These are phyloP conservation scores for Eulemur coronatus DNA, from an alignment of 2,797 vertebrate genomes.

Conservation along the genomic window DNA sequence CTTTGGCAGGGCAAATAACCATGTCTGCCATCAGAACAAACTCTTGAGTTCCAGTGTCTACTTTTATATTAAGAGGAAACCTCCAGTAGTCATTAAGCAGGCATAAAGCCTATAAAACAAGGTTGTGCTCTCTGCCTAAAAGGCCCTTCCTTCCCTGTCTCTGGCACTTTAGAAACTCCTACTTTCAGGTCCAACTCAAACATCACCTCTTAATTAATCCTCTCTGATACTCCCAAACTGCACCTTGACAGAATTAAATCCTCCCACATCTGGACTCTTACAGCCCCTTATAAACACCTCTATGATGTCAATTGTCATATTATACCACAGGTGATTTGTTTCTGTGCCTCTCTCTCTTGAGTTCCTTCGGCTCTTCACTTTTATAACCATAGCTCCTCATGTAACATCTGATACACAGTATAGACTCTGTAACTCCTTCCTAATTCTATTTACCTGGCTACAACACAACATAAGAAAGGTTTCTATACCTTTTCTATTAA, in stretches of 20 bases:
- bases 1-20: constrained; percentile 45
- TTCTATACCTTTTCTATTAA: constrained; percentile 14
- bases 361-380: not conserved
- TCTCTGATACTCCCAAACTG: not conserved
- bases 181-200: constrained; percentile 40
- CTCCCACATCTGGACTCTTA: not conserved
- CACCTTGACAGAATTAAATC: not conserved
- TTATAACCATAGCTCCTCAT: not conserved
- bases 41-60: constrained; percentile 7
- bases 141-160: not conserved
- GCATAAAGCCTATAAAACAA: constrained; percentile 19
- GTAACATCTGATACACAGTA: not conserved
- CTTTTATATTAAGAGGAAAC: constrained; percentile 12
- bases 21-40: constrained; percentile 39
- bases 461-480: not conserved
- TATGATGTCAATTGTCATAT: not conserved
- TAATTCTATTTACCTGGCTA: constrained; percentile 32
- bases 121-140: not conserved
- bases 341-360: not conserved
- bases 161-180: not conserved
- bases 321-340: not conserved
- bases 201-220: not conserved
- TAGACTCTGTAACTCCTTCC: not conserved
- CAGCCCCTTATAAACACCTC: not conserved
- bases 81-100: not conserved